Base-by-base conservation (phyloP, 2,888 invertebrate genomes). In the Chaitophorus viminalis region DNA sequence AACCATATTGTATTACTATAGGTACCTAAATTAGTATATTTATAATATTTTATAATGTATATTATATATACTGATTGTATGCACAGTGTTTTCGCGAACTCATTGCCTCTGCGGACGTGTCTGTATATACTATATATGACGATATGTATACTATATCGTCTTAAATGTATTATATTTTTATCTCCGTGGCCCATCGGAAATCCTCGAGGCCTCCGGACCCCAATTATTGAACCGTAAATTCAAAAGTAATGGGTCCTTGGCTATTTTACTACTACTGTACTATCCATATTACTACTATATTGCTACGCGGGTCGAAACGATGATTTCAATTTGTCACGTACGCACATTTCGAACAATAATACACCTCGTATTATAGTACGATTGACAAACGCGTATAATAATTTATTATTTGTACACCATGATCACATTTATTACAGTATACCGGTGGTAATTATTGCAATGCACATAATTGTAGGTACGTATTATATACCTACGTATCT, bases 221-320 rank as follows among this genome's bases (percentile, higher is more conserved):
- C 52, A 85, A 70, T 85, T 85, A 85, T 85, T 85, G 76, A 76
- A 84, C 75, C 84, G 75, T 84, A 84, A 84, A 85, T 85, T 72
- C 65, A 84, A 46, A 75, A 65, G 65, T 76, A 76, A 76, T 76
- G 33, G 78, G 85, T 65, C 85, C 85, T 85, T 85, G 85, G 72
- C 36, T 54, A 18, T 70, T 52, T 68, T 82, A 46, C 31, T 70
- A 36, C n/a, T 25, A 70, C 52, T 46, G 14, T 14, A 46, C 14
- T 46, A 3, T 9, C 6, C 3, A 5, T 46, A 46, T 9, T 46
- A 46, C 46, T 46, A 46, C 46, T 46, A 46, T 9, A 9, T 25
- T 70, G 52, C 18, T 25, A 54, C 68, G 46, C 14, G 18, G 78
- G 70, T 36, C 52, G 72, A 78, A 70, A 52, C 78, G 72, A 72